Conservation (phyloP, 2,888 invertebrate genomes). For the Drosophila emarginata region DNA sequence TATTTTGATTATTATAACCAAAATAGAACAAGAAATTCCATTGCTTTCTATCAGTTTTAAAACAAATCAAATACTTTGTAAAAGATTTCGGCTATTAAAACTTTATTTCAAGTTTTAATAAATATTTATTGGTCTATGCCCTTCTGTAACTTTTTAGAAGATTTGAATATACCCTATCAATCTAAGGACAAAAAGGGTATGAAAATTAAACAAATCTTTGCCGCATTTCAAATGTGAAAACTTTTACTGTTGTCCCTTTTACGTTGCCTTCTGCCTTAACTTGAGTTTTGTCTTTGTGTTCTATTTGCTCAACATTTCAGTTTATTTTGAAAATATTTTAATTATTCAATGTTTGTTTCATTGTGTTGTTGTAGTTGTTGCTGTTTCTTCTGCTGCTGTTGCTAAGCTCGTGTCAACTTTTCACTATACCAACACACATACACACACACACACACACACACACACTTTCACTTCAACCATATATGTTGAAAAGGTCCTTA, state of each 20-base stretch:
- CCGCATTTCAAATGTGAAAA: conserved; percentile 71
- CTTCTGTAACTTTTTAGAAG: neutral
- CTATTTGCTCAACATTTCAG: conserved; percentile 41
- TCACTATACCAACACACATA: neutral
- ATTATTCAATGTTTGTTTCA: conserved; percentile 49
- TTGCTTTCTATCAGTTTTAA: too few relatives aligned
- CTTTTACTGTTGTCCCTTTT: conserved; percentile 32
- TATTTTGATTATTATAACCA: too few relatives aligned
- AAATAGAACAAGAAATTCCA: too few relatives aligned
- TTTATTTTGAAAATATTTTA: conserved; percentile 63
- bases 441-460: neutral
- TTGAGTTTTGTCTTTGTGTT: conserved; percentile 13
- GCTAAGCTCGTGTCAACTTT: conserved; percentile 32
- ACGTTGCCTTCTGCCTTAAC: neutral
- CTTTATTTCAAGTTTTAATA: too few relatives aligned
- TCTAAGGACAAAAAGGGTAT: neutral
- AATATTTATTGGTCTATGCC: too few relatives aligned
- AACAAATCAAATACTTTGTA: too few relatives aligned
- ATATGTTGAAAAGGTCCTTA: conserved; percentile 21
- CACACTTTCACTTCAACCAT: neutral
- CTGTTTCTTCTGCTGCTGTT: conserved; percentile 24
- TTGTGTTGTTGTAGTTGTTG: conserved; percentile 20
- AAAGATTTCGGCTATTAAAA: too few relatives aligned
- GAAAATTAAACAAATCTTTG: conserved; percentile 68
- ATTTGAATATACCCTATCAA: neutral